phyloP scores from a whole-genome alignment of 2,888 invertebrate species.

The Epiblema foenella region DNA sequence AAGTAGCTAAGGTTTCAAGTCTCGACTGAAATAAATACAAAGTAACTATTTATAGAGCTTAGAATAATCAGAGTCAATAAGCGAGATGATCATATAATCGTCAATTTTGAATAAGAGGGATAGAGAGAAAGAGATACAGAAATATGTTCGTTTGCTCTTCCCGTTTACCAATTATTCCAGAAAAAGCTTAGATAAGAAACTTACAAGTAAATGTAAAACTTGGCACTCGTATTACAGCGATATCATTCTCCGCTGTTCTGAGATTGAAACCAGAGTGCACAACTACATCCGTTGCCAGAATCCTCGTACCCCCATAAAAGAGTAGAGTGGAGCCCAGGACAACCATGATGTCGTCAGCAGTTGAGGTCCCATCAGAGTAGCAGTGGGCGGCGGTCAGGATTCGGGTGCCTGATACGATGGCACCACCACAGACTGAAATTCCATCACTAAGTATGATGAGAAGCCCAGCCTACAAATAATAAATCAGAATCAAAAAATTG shows the following conservation, averaged over 20 bases:
- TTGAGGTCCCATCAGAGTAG: constrained; percentile 21
- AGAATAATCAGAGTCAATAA: no score
- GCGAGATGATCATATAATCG: no score
- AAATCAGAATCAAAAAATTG: not conserved
- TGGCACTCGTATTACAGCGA: constrained; percentile 55
- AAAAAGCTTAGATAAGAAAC: constrained; percentile 38
- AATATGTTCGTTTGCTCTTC: no score
- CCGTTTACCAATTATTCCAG: no score
- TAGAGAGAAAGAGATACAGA: no score
- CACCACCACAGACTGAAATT: constrained; percentile 41
- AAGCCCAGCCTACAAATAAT: constrained; percentile 41
- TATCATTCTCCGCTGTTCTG: constrained; percentile 55
- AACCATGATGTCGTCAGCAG: constrained; percentile 31
- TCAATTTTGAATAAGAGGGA: no score
- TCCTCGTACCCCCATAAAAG: constrained; percentile 46
- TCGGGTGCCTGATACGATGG: constrained; percentile 36
- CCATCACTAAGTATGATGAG: constrained; percentile 25
- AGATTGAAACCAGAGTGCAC: constrained; percentile 55
- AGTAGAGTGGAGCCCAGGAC: constrained; percentile 44
- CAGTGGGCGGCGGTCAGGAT: constrained; percentile 45
- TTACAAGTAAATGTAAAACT: constrained; percentile 54
- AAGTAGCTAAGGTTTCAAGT: no score
- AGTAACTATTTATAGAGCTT: no score
- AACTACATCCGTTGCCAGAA: constrained; percentile 30
- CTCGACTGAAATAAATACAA: no score